These are phyloP conservation scores for Drosophila anomalata DNA, from an alignment of 2,888 invertebrate species.

Conservation along the genomic window DNA sequence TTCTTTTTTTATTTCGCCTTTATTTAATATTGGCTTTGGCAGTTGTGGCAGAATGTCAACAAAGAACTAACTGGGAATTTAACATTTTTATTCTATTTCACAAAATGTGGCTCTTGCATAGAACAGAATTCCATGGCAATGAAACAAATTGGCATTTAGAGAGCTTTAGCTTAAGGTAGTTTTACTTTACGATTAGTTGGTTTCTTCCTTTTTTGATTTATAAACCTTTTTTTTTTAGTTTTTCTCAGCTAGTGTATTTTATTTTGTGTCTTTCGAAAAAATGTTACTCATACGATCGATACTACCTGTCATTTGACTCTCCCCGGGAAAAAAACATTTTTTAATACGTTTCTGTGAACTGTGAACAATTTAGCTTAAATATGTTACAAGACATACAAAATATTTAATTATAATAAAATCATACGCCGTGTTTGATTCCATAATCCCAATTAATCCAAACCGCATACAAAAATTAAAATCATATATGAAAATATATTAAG, in stretches of 20 bases:
- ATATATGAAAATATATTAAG: not conserved
- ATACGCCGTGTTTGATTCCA: not conserved
- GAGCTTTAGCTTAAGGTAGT: not conserved
- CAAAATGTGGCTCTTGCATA: constrained; percentile 20
- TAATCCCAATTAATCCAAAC: not conserved
- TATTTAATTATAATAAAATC: not conserved
- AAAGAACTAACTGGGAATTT: constrained; percentile 28
- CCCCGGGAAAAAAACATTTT: too few species aligned
- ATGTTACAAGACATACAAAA: too few species aligned
- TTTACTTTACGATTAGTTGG: not conserved
- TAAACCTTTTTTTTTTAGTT: not conserved
- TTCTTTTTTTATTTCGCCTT: constrained; percentile 38
- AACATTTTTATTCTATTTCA: constrained; percentile 33
- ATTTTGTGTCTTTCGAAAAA: not conserved
- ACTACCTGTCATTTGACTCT: not conserved
- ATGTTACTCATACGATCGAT: not conserved
- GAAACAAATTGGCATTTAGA: not conserved
- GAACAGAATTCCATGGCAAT: not conserved
- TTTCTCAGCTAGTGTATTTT: not conserved
- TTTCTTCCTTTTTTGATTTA: not conserved
- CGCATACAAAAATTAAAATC: not conserved
- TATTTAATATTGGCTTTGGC: constrained; percentile 48
- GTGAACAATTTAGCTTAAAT: too few species aligned
- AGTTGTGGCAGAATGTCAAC: constrained; percentile 52
- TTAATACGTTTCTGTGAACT: too few species aligned